These are phyloP conservation scores for Rhingia rostrata DNA, from an alignment of 2,888 invertebrate species.

Conservation along the genomic window DNA sequence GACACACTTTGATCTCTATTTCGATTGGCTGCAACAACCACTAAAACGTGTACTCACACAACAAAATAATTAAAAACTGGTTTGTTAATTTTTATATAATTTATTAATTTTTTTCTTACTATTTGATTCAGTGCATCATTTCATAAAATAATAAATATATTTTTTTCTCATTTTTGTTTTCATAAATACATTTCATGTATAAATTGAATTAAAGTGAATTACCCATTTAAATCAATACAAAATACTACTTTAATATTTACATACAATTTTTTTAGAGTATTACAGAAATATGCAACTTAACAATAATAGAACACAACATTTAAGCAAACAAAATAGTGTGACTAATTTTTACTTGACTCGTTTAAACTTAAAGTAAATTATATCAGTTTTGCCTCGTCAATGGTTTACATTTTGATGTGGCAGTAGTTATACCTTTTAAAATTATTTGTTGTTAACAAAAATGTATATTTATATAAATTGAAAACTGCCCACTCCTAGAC, in stretches of 20 bases:
- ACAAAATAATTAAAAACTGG: conserved; percentile 13
- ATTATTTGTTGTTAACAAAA: conserved; percentile 13
- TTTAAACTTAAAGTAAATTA: conserved; percentile 2
- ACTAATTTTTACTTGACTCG: conserved; percentile 34
- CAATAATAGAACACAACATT: conserved; percentile 34
- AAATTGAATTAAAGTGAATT: conserved; percentile 73
- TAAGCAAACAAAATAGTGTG: conserved; percentile 54
- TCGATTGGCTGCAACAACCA: background rate
- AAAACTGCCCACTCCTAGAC: conserved; percentile 24
- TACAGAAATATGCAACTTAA: conserved; percentile 47
- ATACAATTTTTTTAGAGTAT: conserved; percentile 53
- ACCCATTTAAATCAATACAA: conserved; percentile 75
- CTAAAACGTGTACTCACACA: background rate
- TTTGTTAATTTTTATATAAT: conserved; percentile 76
- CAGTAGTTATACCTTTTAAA: conserved; percentile 32
- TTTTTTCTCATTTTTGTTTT: conserved; percentile 47
- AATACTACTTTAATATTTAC: conserved; percentile 74
- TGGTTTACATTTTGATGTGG: conserved; percentile 58
- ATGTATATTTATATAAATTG: conserved; percentile 9
- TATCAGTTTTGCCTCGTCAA: conserved; percentile 68
- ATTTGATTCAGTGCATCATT: conserved; percentile 83
- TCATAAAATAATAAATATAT: conserved; percentile 78
- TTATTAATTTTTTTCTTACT: conserved; percentile 80
- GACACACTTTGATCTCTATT: no score
- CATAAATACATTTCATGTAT: conserved; percentile 70